phyloP scores from a whole-genome alignment of 2,797 vertebrate genomes.

The Galago senegalensis region DNA sequence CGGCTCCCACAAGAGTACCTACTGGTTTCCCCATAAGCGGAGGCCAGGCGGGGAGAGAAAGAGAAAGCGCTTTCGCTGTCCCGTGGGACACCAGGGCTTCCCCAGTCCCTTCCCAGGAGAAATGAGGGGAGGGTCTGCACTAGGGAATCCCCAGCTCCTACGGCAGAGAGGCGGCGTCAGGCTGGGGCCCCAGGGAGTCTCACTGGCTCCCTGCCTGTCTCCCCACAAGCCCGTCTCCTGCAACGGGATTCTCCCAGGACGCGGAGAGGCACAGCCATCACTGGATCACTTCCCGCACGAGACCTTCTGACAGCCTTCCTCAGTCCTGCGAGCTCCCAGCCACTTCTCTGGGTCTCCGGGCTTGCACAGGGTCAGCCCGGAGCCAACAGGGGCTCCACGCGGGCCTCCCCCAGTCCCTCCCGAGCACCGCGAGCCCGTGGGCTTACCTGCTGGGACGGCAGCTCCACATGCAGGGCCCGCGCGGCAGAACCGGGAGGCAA shows the following conservation, averaged over 20 bases:
- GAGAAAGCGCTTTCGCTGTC: neutral
- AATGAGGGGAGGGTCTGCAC: slow-evolving; percentile 1
- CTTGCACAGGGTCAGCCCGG: neutral
- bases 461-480: slow-evolving; percentile 95
- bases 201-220: neutral
- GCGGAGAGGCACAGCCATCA: neutral
- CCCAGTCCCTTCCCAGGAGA: neutral
- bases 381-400: neutral
- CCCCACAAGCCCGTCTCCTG: neutral
- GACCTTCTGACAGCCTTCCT: neutral
- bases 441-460: slow-evolving; percentile 96
- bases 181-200: neutral
- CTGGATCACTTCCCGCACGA: neutral
- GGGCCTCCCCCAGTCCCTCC: neutral
- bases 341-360: slow-evolving; percentile 41
- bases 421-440: neutral
- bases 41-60: neutral
- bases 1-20: neutral
- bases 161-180: neutral
- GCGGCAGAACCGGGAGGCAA: slow-evolving; percentile 87
- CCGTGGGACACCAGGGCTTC: neutral
- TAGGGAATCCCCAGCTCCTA: slow-evolving; percentile 29
- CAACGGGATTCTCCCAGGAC: neutral
- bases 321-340: neutral
- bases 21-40: neutral